Evolutionary conservation across 2,888 invertebrate species (phyloP), one percentile per base, ranked within the genome.

Genomic region (Tachystola acroxantha): DNA sequence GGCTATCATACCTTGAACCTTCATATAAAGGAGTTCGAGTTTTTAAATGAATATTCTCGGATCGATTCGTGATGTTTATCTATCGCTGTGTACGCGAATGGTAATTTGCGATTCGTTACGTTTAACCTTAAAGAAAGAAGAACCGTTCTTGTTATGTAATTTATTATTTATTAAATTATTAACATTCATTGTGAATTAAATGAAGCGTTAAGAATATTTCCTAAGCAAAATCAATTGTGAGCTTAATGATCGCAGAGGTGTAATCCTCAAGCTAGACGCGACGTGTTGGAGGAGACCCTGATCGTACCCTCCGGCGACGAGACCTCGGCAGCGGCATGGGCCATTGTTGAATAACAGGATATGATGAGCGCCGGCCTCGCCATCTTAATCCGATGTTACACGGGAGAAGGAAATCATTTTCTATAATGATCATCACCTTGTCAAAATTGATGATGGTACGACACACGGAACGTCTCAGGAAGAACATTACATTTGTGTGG

Each of bases 321-420:
- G n/a, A n/a, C n/a, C n/a, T n/a, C n/a, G 65, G 68, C 52, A 58
- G 39, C 34, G 37, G 36, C 43, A 41, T 48, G 46, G 53, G 57
- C 67, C 63, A 70, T 73, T 75, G 72, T 77, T 62, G 49, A 65
- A 59, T 65, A 67, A 65, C 70, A 75, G 74, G 75, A 78, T 76
- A 59, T 68, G 62, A 65, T 64, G 59, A 65, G 51, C 55, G 55
- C 56, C 58, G 62, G 57, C 67, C 77, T 80, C 64, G 65, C 49
- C 46, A 53, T 55, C 54, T 58, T 69, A 68, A 74, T 64, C 66
- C 57, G 57, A 73, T 65, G 57, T 70, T 57, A 60, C 49, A 59
- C 53, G 35, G 48, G 52, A 63, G 53, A 57, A 70, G 75, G 75
- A 78, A 79, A 66, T 55, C 46, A 68, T 73, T 70, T 70, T 69